Evolutionary conservation across 2,113 vertebrate species (phyloP).

Genomic region (Natator depressus): DNA sequence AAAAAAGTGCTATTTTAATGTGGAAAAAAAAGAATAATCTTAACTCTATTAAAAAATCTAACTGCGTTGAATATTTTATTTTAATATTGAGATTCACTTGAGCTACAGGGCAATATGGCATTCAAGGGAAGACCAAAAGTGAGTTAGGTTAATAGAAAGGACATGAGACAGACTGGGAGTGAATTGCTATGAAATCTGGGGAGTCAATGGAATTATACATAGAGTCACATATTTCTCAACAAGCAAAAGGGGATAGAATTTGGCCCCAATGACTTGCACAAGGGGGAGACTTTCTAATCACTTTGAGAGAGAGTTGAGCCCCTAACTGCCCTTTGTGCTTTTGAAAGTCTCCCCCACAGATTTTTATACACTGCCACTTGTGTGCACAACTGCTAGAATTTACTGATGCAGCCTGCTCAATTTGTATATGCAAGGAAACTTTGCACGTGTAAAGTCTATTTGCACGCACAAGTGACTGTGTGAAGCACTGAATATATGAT

Average conservation of each 20-base stretch:
- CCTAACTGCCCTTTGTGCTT: background rate
- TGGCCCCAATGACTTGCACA: background rate
- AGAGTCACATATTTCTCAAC: background rate
- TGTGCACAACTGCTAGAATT: background rate
- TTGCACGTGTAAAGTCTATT: background rate
- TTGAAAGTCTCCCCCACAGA: background rate
- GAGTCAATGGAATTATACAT: slow-evolving; percentile 6
- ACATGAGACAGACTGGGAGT: background rate
- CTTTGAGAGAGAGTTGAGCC: background rate
- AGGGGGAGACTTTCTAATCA: background rate
- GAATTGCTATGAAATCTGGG: slow-evolving; percentile 8
- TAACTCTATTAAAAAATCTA: slow-evolving; percentile 13
- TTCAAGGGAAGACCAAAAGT: background rate
- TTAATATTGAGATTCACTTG: slow-evolving; percentile 23
- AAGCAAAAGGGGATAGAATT: background rate
- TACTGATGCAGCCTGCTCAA: background rate
- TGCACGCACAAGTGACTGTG: background rate
- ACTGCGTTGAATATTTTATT: slow-evolving; percentile 14
- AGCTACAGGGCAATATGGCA: background rate
- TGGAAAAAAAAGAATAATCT: background rate
- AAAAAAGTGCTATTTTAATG: background rate
- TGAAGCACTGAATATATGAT: background rate
- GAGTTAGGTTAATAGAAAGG: background rate
- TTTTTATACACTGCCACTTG: background rate
- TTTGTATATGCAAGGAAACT: background rate